Evolutionary conservation across 2,113 vertebrate species (phyloP), one percentile per base, ranked within the genome.

Genomic region (Echinops telfairi): DNA sequence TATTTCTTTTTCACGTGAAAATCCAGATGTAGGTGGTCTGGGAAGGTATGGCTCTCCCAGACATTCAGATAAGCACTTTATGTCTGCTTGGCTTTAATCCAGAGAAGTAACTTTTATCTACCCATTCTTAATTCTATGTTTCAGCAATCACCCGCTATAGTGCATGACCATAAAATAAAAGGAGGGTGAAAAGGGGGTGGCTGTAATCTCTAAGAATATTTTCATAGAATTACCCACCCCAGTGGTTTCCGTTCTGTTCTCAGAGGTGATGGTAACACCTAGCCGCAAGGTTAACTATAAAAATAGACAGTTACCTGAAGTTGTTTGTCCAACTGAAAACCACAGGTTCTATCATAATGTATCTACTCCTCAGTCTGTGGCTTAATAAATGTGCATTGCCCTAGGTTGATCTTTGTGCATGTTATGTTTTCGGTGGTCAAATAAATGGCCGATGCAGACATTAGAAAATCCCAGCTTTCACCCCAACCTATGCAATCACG

Each of bases 191-290:
- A 93, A 79, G 64, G 36, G 4, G n/a, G 27, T 36, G n/a, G 20
- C 57, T 25, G 40, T 31, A 53, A 43, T 31, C 22, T 43, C 27
- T 76, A 14, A 17, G 36, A 60, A 38, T n/a, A 75, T 62, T 87
- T 92, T 86, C 29, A 64, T 66, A 47, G 9, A 9, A 6, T 57
- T 79, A 53, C 8, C 38, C 11, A 27, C 27, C 23, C 57, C 62
- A 90, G 93, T 2, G 43, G n/a, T 20, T 77, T 75, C 88, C 47
- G 66, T 88, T 81, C 70, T 60, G 43, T 88, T 19, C 88, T 88
- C 40, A 47, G 58, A 73, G 73, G 40, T 85, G 47, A 53, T 53
- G 33, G 58, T 76, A 83, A 93, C 12, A 83, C 20, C 60, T 58
- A 57, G 17, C 53, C 71, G 29, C 70, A 78, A 78, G 6, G 19